Evolutionary conservation across 2,113 vertebrate species (phyloP).

Genomic region (Nothoprocta perdicaria): DNA sequence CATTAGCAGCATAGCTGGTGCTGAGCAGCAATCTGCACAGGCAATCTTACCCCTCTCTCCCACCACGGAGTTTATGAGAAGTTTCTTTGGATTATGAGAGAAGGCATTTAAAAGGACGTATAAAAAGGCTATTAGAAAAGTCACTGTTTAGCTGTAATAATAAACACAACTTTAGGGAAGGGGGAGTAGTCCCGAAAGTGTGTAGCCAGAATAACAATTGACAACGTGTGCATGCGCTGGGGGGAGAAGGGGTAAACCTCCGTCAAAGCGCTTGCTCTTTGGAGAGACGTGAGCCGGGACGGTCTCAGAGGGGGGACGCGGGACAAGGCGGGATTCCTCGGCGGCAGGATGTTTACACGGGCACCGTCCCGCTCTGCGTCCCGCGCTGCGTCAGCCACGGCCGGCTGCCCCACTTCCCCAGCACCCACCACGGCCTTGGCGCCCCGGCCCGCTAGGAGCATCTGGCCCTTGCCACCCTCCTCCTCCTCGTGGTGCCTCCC

Average conservation of each 20-base stretch:
- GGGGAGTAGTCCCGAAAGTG: neutral
- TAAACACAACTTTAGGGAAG: neutral
- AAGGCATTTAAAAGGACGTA: neutral
- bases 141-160: neutral
- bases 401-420: no score
- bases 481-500: no score
- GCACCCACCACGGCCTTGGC: no score
- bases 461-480: no score
- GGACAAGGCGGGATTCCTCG: neutral
- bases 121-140: neutral
- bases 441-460: no score
- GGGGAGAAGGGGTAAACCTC: neutral
- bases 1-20: no score
- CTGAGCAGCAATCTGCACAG: neutral
- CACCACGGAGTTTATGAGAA: neutral
- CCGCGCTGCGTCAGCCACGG: no score
- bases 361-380: neutral
- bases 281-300: neutral
- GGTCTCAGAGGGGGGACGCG: neutral
- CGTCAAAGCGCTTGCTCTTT: neutral
- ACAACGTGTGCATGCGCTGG: rapidly evolving
- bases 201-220: neutral
- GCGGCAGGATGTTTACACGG: slow-evolving; percentile 42
- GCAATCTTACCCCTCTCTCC: neutral
- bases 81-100: neutral